These are phyloP conservation scores for Poicephalus meyeri DNA, from an alignment of 2,113 vertebrate species.

Conservation along the genomic window DNA sequence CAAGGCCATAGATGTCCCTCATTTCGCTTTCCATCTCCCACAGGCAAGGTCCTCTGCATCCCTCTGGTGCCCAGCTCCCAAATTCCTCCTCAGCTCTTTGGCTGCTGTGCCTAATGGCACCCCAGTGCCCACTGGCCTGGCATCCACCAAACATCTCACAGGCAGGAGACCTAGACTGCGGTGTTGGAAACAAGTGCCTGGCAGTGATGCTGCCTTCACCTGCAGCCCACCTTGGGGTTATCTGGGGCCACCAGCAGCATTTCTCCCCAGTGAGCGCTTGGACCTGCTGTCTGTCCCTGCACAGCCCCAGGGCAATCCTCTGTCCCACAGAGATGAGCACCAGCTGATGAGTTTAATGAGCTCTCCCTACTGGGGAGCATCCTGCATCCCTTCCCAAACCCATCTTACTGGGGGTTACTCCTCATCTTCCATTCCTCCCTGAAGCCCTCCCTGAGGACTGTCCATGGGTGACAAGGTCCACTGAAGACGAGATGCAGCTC, in stretches of 20 bases:
- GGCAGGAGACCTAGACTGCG: background rate
- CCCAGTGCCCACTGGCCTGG: background rate
- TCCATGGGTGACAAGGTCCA: background rate
- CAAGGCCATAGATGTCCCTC: background rate
- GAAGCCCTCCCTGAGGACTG: background rate
- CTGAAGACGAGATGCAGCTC: background rate
- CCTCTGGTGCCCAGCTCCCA: background rate
- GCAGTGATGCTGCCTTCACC: background rate
- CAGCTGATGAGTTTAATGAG: background rate
- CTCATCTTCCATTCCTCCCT: background rate
- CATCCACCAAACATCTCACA: background rate
- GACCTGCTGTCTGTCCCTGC: background rate
- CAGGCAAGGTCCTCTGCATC: background rate
- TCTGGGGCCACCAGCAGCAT: background rate
- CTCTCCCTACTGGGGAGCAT: background rate
- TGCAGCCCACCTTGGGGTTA: too few species aligned
- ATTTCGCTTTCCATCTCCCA: background rate
- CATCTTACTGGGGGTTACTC: background rate
- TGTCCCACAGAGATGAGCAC: accelerated
- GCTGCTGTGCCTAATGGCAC: background rate
- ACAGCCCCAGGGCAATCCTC: background rate
- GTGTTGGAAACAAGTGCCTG: background rate
- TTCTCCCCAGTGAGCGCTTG: accelerated
- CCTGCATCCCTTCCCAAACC: background rate
- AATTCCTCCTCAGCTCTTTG: background rate